phyloP scores from a whole-genome alignment of 2,113 vertebrate genomes.

The Pseudopodoces humilis region DNA sequence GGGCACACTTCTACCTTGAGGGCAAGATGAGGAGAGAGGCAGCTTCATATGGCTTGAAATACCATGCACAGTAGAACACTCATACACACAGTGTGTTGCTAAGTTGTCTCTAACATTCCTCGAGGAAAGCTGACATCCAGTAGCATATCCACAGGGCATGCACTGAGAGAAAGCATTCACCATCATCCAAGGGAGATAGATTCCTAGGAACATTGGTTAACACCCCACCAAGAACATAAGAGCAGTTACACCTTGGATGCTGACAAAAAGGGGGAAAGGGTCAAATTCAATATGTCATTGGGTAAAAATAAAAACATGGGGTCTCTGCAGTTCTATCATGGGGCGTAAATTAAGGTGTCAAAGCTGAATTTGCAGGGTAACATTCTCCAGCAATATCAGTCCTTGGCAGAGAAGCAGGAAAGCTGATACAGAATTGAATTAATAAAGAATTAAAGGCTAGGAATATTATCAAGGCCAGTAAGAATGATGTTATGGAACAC shows the following conservation, averaged over 20 bases:
- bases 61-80: not conserved
- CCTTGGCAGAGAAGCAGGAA: not conserved
- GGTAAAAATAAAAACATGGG: not conserved
- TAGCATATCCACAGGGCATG: not conserved
- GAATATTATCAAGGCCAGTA: not conserved
- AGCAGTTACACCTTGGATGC: not conserved
- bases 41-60: not conserved
- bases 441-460: not conserved
- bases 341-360: not conserved
- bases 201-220: not conserved
- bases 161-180: not conserved
- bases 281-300: not conserved
- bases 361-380: not conserved
- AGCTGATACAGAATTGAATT: not conserved
- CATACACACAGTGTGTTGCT: not conserved
- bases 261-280: not conserved
- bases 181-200: not conserved
- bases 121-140: not conserved
- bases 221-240: not conserved
- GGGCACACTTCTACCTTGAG: accelerated
- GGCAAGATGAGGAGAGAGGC: not conserved
- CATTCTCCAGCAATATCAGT: not conserved
- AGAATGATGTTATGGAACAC: not conserved
- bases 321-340: not conserved
- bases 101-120: not conserved